Percentiles rank a stretch among this genome's conserved stretches.
Conservation (phyloP, 2,113 vertebrate species). For the Bolborhynchus lineola region DNA sequence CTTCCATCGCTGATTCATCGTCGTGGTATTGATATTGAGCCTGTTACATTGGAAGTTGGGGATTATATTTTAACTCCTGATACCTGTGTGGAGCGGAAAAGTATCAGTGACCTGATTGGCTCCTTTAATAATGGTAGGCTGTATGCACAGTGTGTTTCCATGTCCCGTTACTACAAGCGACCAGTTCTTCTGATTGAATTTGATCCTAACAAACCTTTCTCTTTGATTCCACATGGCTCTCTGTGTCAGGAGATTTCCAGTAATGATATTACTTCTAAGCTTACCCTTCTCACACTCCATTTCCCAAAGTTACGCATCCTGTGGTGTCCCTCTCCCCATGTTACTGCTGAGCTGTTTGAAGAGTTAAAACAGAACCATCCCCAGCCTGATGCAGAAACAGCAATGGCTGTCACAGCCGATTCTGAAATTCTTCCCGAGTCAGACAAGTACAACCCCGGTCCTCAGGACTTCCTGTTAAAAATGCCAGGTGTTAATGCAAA, state of each 20-base stretch:
- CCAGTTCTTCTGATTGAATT: conserved; percentile 94
- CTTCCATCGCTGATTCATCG: conserved; percentile 91
- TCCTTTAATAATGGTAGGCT: conserved; percentile 91
- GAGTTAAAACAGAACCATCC: conserved; percentile 85
- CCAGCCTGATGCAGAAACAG: conserved; percentile 80
- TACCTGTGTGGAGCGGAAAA: conserved; percentile 93
- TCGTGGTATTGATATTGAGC: conserved; percentile 92
- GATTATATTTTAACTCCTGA: conserved; percentile 95
- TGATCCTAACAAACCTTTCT: conserved; percentile 89
- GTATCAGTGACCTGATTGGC: conserved; percentile 91
- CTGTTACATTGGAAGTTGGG: conserved; percentile 91
- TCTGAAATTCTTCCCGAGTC: conserved; percentile 85
- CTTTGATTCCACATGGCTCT: conserved; percentile 80
- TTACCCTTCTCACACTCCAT: conserved; percentile 91
- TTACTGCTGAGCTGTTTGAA: conserved; percentile 88
- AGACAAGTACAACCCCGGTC: conserved; percentile 88
- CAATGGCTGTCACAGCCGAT: conserved; percentile 85
- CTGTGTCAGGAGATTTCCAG: conserved; percentile 89
- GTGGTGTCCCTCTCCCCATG: conserved; percentile 93
- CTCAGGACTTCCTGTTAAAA: conserved; percentile 91
- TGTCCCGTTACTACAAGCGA: conserved; percentile 91
- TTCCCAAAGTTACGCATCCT: conserved; percentile 91
- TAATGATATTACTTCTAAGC: conserved; percentile 87
- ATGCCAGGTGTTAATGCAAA: conserved; percentile 92
- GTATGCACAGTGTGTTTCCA: conserved; percentile 89